phyloP scores from a whole-genome alignment of 1,140 invertebrate species.

The Hyles euphorbiae region DNA sequence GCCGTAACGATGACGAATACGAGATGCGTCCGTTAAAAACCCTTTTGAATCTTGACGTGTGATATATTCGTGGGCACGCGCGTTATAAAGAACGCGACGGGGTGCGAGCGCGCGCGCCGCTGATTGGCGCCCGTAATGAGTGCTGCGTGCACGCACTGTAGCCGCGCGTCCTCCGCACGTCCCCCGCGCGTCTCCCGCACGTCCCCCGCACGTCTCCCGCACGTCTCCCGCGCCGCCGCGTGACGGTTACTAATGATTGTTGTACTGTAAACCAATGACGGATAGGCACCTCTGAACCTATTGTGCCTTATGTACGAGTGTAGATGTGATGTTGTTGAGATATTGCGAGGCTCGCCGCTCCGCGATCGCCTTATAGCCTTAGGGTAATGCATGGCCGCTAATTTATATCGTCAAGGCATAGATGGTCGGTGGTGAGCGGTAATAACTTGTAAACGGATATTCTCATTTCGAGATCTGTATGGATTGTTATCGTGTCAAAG shows the following conservation, averaged over 20 bases:
- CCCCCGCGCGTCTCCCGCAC: no score
- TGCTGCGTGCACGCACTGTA: conserved; percentile 31
- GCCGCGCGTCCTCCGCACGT: not conserved
- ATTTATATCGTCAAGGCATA: conserved; percentile 7
- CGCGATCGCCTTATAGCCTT: not conserved
- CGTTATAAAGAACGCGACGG: conserved; percentile 62
- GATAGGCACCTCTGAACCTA: conserved; percentile 55
- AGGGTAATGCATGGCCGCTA: not conserved
- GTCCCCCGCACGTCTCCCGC: no score
- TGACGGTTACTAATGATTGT: conserved; percentile 61
- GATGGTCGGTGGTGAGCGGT: not conserved
- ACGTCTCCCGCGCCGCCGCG: not conserved
- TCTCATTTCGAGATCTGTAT: no score
- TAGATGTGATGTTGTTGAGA: conserved; percentile 14
- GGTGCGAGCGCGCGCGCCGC: conserved; percentile 53
- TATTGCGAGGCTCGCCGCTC: conserved; percentile 17
- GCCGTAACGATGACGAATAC: conserved; percentile 70
- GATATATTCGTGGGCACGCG: conserved; percentile 61
- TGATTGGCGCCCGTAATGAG: conserved; percentile 59
- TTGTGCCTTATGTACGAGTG: conserved; percentile 28
- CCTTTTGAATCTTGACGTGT: conserved; percentile 59
- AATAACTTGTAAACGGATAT: not conserved
- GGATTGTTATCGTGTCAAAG: no score
- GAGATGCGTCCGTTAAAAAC: conserved; percentile 63
- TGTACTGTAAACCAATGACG: conserved; percentile 58